Percentiles rank a stretch among this genome's conserved stretches.
Evolutionary conservation across 2,888 invertebrate species (phyloP).

Genomic region (Leptogaster cylindrica): DNA sequence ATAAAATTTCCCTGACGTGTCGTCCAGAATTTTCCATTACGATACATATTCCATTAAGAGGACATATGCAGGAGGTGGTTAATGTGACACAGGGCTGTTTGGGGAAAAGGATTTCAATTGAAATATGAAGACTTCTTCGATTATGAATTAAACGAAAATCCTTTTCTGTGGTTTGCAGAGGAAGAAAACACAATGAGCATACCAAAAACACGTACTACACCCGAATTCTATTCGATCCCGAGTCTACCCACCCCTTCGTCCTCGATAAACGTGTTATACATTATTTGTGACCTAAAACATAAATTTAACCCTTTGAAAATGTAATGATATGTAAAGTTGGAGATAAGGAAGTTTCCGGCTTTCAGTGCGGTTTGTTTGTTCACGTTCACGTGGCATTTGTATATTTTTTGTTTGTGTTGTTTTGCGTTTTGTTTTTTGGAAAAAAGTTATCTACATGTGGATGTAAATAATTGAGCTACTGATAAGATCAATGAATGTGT

Average conservation of each 20-base stretch:
- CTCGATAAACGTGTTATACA: constrained; percentile 21
- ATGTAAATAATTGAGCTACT: too few relatives aligned
- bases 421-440: too few relatives aligned
- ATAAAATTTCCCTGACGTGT: constrained; percentile 26
- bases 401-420: too few relatives aligned
- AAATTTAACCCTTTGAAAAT: constrained; percentile 33
- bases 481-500: too few relatives aligned
- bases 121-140: constrained; percentile 5
- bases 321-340: constrained; percentile 30
- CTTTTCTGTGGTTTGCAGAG: background rate
- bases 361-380: too few relatives aligned
- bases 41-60: background rate
- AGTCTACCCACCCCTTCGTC: background rate
- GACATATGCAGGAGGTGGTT: background rate
- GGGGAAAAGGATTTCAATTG: background rate
- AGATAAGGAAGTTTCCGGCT: constrained; percentile 20
- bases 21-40: constrained; percentile 22
- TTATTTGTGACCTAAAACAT: constrained; percentile 28
- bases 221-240: too few relatives aligned
- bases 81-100: background rate
- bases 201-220: background rate
- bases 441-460: too few relatives aligned
- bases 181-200: background rate
- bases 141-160: constrained; percentile 21
- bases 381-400: too few relatives aligned